A percentile compares a stretch with the other conserved stretches of the same genome.
Conservation (phyloP, 1,140 invertebrate genomes). For the Tachypleus tridentatus region DNA sequence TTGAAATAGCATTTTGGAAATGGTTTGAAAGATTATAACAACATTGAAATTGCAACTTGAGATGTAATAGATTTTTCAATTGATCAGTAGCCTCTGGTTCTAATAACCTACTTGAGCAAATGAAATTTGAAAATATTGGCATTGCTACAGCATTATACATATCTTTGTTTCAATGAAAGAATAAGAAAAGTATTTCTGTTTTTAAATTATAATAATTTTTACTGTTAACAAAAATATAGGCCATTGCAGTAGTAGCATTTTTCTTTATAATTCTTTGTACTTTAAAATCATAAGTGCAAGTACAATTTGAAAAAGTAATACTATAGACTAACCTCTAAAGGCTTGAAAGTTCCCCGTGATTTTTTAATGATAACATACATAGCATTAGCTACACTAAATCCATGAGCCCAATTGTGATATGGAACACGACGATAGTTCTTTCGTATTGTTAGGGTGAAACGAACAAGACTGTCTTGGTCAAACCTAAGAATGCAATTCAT, state of each 20-base stretch:
- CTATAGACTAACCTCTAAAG: constrained; percentile 42
- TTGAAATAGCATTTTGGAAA: neutral
- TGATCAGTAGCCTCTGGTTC: too few relatives aligned
- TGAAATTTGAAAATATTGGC: too few relatives aligned
- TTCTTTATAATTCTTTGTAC: neutral
- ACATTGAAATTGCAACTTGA: neutral
- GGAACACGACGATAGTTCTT: constrained; percentile 70
- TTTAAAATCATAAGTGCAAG: neutral
- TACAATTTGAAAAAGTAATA: constrained; percentile 5
- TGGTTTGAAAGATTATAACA: neutral
- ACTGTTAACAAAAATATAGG: neutral
- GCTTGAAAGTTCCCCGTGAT: constrained; percentile 41
- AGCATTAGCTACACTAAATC: constrained; percentile 68
- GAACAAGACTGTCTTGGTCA: constrained; percentile 43
- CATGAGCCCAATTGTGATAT: constrained; percentile 78
- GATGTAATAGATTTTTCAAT: neutral
- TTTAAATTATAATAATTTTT: neutral
- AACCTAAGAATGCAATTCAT: constrained; percentile 20
- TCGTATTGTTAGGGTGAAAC: constrained; percentile 62
- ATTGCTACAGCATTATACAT: too few relatives aligned
- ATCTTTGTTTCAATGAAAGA: neutral
- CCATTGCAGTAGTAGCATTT: neutral
- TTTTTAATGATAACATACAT: constrained; percentile 63
- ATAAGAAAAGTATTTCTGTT: neutral
- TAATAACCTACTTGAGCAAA: too few relatives aligned